Conservation (phyloP, 1,140 invertebrate species). For the Drosophila sp. region DNA sequence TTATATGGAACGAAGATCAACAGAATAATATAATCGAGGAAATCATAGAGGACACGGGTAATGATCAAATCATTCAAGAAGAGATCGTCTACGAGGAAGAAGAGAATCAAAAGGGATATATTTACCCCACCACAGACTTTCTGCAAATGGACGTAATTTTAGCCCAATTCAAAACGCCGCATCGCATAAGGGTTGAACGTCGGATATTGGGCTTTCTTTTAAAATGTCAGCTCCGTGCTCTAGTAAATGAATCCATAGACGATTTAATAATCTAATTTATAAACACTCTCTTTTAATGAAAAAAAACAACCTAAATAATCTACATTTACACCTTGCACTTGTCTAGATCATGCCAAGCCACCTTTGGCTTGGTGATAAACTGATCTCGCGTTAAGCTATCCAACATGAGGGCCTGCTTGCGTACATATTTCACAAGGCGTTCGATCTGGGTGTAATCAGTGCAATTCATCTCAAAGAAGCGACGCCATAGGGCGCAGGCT, state of each 20-base stretch:
- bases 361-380: constrained; percentile 78
- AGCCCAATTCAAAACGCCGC: constrained; percentile 36
- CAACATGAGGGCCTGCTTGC: constrained; percentile 86
- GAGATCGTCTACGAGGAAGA: constrained; percentile 60
- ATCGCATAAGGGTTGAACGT: constrained; percentile 50
- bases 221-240: constrained; percentile 66
- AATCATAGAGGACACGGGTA: constrained; percentile 47
- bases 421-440: constrained; percentile 88
- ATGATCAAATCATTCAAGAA: constrained; percentile 57
- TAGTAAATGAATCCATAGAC: constrained; percentile 55
- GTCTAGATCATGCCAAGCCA: constrained; percentile 82
- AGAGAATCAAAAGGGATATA: constrained; percentile 18
- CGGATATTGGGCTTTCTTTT: constrained; percentile 70
- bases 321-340: constrained; percentile 64
- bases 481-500: constrained; percentile 92
- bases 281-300: constrained; percentile 47
- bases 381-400: constrained; percentile 82
- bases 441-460: constrained; percentile 87
- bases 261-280: constrained; percentile 53
- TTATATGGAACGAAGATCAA: constrained; percentile 48
- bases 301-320: constrained; percentile 36
- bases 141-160: constrained; percentile 53
- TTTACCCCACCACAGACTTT: constrained; percentile 31
- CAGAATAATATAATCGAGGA: constrained; percentile 61
- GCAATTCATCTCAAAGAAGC: constrained; percentile 87